Evolutionary conservation across 1,140 invertebrate genomes (phyloP).

Genomic region (Plectrocnemia conspersa): DNA sequence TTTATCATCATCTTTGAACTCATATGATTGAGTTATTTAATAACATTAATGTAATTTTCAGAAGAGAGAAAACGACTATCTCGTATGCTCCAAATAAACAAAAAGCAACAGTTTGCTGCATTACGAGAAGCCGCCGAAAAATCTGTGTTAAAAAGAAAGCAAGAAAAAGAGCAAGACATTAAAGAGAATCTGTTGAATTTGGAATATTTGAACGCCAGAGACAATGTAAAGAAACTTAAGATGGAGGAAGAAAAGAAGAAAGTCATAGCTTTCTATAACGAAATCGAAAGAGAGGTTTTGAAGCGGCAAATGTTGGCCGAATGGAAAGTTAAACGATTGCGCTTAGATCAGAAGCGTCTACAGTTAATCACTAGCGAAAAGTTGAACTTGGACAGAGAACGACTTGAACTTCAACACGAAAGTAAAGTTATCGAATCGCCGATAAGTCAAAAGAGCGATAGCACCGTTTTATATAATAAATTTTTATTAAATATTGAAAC

Average conservation of each 20-base stretch:
- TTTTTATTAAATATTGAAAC: too few species aligned
- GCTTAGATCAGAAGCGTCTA: slow-evolving; percentile 53
- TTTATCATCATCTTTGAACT: not conserved
- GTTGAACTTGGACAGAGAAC: slow-evolving; percentile 47
- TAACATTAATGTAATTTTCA: slow-evolving; percentile 36
- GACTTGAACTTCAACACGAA: slow-evolving; percentile 46
- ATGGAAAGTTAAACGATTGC: slow-evolving; percentile 57
- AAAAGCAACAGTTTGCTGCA: slow-evolving; percentile 39
- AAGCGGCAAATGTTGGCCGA: slow-evolving; percentile 51
- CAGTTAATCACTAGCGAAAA: slow-evolving; percentile 48
- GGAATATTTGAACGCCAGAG: slow-evolving; percentile 33
- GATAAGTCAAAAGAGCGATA: too few species aligned
- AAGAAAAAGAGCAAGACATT: slow-evolving; percentile 44
- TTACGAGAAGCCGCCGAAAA: slow-evolving; percentile 50
- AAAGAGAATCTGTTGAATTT: slow-evolving; percentile 38
- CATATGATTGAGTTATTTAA: not conserved
- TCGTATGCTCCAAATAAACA: slow-evolving; percentile 45
- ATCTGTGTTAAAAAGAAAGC: slow-evolving; percentile 43
- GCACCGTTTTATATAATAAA: too few species aligned
- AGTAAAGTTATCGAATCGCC: too few species aligned
- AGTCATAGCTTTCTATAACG: slow-evolving; percentile 55
- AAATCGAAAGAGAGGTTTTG: slow-evolving; percentile 53
- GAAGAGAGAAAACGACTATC: slow-evolving; percentile 49
- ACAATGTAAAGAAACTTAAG: slow-evolving; percentile 37
- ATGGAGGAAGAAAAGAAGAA: slow-evolving; percentile 42